Base-by-base conservation (phyloP, 2,888 invertebrate genomes). In the Hirtodrosophila histrioides region DNA sequence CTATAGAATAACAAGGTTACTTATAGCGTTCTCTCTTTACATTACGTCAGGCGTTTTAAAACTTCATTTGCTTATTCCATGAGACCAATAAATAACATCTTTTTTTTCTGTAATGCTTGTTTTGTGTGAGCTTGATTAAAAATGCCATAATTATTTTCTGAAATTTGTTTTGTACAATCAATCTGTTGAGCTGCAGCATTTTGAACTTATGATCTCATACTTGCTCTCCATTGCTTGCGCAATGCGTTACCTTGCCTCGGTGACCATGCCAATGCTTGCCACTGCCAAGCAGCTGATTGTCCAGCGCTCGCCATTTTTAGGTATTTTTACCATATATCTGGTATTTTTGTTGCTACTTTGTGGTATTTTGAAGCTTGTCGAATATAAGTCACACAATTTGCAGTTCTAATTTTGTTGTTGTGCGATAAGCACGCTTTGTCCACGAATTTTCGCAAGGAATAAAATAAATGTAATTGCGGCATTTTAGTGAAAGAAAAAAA, bases 401-500 rank as follows among this genome's bases (percentile, higher is more conserved):
- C 43, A 75, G 74, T 75, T 54, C 46, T 49, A 40, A 40, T 64
- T 56, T 66, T 62, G 66, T 62, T 70, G 66, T 70, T 60, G 43
- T 41, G 41, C 0, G 66, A 60, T 40, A 54, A 45, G 66, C 49
- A 58, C 66, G 55, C 66, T 50, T 57, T 44, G 4, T 44, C 40
- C 40, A 35, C 40, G 23, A 40, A 33, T 11, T 66, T 63, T 50
- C 27, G 39, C 31, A 50, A 56, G 46, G 37, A 48, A 27, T 17
- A 33, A 17, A 23, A 45, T 29, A 51, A 60, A 33, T 36, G 41
- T 61, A 55, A 63, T 24, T 75, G 58, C 74, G 74, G 74, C 70
- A 63, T 70, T 60, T 57, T 66, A 5, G 49, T 64, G 55, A 54
- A 23, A 43, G 44, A 39, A 35, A 65, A 35, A 35, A 44, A 41